phyloP scores from a whole-genome alignment of 2,113 vertebrate species.

The Pachypanchax playfairii region DNA sequence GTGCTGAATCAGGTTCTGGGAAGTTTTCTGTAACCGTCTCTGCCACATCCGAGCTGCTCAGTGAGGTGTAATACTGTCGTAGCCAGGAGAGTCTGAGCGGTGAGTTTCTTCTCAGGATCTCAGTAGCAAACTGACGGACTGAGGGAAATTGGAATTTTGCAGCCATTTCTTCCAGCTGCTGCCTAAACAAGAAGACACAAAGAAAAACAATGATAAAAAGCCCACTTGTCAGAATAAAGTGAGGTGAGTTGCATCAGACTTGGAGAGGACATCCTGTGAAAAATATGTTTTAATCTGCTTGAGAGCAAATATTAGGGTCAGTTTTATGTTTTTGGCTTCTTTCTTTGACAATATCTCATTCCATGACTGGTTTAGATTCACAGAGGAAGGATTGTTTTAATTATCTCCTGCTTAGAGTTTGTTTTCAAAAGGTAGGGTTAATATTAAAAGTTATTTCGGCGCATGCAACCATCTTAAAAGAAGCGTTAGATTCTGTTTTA shows the following conservation, averaged over 20 bases:
- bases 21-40: constrained; percentile 70
- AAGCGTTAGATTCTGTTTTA: no score
- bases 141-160: constrained; percentile 79
- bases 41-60: constrained; percentile 78
- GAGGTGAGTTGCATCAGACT: neutral
- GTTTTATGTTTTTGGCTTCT: no score
- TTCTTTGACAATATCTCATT: no score
- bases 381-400: no score
- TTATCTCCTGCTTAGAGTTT: no score
- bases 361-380: no score
- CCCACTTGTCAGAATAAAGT: neutral
- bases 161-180: constrained; percentile 90
- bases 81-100: constrained; percentile 83
- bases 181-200: constrained; percentile 62
- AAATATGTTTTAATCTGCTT: neutral
- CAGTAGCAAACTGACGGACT: constrained; percentile 79
- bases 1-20: constrained; percentile 46
- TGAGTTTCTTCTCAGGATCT: constrained; percentile 80
- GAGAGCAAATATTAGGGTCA: neutral
- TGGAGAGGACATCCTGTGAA: neutral
- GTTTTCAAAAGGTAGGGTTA: no score
- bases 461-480: no score
- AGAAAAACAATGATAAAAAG: neutral
- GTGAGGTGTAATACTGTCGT: constrained; percentile 81
- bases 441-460: no score